Conservation (phyloP, 35 echinoderm and acorn worm species). For the Ophiothrix spiculata region DNA sequence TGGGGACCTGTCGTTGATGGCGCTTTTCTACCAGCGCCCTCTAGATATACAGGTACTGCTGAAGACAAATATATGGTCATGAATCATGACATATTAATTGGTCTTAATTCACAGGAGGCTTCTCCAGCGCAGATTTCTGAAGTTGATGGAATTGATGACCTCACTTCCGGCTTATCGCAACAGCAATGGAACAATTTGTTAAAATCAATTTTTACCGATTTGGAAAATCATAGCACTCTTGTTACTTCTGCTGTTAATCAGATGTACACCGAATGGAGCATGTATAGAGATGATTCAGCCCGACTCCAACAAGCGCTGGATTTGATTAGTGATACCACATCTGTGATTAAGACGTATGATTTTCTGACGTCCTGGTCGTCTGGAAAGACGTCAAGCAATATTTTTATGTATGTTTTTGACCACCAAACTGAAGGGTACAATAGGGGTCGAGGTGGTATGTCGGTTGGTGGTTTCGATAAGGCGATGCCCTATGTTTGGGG, state of each 20-base stretch:
- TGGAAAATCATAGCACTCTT: neutral
- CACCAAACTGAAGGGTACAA: neutral
- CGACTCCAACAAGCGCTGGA: neutral
- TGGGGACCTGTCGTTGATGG: conserved; percentile 10
- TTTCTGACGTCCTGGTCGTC: neutral
- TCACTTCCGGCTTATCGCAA: neutral
- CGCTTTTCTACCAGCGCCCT: neutral
- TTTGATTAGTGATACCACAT: neutral
- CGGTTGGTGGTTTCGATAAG: neutral
- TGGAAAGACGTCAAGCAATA: neutral
- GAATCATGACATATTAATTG: neutral
- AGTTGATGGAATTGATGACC: neutral
- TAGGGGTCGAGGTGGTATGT: neutral
- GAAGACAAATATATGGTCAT: neutral
- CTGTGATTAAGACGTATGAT: neutral
- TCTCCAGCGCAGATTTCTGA: neutral
- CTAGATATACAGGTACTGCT: neutral
- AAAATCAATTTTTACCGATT: neutral
- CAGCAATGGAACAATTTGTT: neutral
- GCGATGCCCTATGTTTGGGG: conserved; percentile 39
- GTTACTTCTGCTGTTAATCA: neutral
- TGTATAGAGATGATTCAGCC: neutral
- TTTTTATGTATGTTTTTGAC: conserved; percentile 16
- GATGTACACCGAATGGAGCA: conserved; percentile 7
- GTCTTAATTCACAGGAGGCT: neutral